Evolutionary conservation across 2,113 vertebrate species (phyloP), one percentile per base, ranked within the genome.

Genomic region (Zapornia atra): DNA sequence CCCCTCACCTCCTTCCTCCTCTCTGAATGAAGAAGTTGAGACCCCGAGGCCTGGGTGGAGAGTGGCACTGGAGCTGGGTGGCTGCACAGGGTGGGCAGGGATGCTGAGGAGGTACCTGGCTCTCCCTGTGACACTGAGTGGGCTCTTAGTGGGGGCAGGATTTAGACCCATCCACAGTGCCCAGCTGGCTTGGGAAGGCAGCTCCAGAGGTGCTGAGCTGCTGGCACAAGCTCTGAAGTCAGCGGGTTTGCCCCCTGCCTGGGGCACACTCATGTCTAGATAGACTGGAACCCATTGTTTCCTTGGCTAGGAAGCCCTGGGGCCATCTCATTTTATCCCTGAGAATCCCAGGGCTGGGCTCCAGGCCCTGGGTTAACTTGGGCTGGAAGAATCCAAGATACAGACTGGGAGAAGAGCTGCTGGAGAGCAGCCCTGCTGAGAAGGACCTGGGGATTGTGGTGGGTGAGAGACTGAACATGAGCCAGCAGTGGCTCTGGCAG

Each of bases 1-100:
- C 80, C 22, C 50, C 12, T 68, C n/a, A 9, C 38, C 26, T 88
- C 50, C 42, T 26, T 89, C 20, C 0, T 61, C 21, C 8, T 15
- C 48, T 69, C n/a, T 11, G 44, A 15, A 10, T 61, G 53, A 53
- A 53, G 24, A 51, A 44, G 29, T 8, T 38, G 40, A 53, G 63
- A n/a, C 15, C 10, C 10, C 12, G 38, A 46, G n/a, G 31, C 19
- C 51, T 22, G 9, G 5, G 1, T 5, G 4, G 11, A 44, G 68
- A 79, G 68, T 54, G 15, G 54, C 0, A 0, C 31, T 0, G 1
- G 64, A 53, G 22, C 59, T 0, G 2, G n/a, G n/a, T 8, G 61
- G 40, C 44, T 0, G 0, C 1, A 1, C 57, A 29, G 10, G 2
- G 70, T 0, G 1, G 46, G 18, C 31, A 36, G 1, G 0, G 63